Base-by-base conservation (phyloP, 2,797 vertebrate species). In the Neosalanx taihuensis region DNA sequence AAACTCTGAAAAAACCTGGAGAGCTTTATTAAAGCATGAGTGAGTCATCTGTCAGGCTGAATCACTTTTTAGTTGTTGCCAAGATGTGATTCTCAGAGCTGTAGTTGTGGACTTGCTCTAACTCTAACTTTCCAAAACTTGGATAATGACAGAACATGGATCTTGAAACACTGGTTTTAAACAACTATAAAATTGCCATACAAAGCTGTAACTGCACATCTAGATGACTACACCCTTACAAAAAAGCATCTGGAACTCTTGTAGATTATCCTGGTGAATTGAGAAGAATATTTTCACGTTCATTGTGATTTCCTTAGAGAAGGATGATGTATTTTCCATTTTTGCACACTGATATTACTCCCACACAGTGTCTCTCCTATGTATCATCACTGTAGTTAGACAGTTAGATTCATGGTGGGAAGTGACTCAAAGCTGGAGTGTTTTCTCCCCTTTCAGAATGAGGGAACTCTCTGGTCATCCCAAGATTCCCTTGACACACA, bases 301-400 rank as follows among this genome's bases (percentile, higher is more conserved):
- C 64, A 46, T 71, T 35, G 17, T 18, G 56, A 58, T 5, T 46
- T 72, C 29, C 74, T 71, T 73, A 58, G 69, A 1, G 1, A 83
- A 79, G 80, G 69, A 81, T 83, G 78, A 89, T 88, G 81, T 77
- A 18, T 88, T 91, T 88, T 88, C 85, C 86, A 81, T 67, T 62
- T 26, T 26, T 26, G 23, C 79, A 64, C 51, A 5, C 60, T 30
- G 57, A 74, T 63, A 60, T 70, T n/a, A 73, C 71, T 83, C 80
- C 80, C 81, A 79, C 79, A 69, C 76, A 75, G 59, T 30, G 67
- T 74, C 83, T 78, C 71, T 46, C 10, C 41, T 26, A 72, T 68
- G 79, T 74, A 79, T 79, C 81, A 73, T 58, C 68, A 66, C 73
- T 65, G 31, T 64, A 79, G 70, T 79, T 74, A 81, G 72, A 85